phyloP scores from a whole-genome alignment of 2,888 invertebrate species.

The Actias luna region DNA sequence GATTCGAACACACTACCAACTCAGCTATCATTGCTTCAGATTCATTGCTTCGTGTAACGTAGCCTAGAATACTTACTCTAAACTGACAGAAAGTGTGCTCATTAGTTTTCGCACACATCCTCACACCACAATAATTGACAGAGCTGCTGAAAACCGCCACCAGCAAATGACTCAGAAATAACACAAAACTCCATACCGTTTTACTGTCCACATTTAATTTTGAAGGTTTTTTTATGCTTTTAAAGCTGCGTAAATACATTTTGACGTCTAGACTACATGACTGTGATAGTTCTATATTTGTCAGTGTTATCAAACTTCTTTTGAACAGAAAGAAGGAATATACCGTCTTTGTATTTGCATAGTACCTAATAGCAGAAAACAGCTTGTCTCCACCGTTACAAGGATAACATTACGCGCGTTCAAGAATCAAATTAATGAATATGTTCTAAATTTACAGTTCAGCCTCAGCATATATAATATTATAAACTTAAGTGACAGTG shows the following conservation, averaged over 20 bases:
- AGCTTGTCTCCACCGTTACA: no score
- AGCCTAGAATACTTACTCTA: constrained; percentile 45
- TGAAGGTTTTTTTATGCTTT: constrained; percentile 2
- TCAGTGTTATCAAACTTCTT: background rate
- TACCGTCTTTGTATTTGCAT: no score
- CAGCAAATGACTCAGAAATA: background rate
- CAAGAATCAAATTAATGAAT: no score
- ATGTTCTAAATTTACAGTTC: no score
- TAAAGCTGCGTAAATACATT: background rate
- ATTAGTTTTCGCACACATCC: constrained; percentile 59
- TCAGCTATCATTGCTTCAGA: no score
- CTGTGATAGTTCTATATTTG: background rate
- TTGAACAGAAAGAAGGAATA: background rate
- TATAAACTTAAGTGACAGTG: no score
- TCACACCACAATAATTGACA: constrained; percentile 64
- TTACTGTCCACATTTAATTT: constrained; percentile 5
- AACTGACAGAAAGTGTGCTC: constrained; percentile 66
- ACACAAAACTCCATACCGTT: constrained; percentile 3
- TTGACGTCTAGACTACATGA: constrained; percentile 4
- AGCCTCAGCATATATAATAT: no score
- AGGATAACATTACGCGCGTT: no score
- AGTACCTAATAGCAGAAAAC: no score
- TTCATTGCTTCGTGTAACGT: no score
- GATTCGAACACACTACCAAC: no score
- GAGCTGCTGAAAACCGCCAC: background rate